Evolutionary conservation across 2,113 vertebrate species (phyloP).

Genomic region (Lota lota): DNA sequence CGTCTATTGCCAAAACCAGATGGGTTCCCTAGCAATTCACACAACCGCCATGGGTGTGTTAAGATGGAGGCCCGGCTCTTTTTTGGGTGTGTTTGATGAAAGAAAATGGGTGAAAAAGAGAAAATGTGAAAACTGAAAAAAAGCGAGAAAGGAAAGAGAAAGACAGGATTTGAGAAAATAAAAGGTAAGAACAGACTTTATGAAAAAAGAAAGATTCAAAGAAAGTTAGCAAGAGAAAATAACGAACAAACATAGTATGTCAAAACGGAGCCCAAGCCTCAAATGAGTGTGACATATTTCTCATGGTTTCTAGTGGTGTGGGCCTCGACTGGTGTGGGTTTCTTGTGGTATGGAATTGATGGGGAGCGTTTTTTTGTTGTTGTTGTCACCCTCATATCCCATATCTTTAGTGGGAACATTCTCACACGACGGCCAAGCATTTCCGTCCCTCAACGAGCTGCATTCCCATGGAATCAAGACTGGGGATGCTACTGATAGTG

Average conservation of each 20-base stretch:
- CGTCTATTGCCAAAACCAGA: constrained; percentile 49
- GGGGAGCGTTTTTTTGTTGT: background rate
- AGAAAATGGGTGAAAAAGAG: background rate
- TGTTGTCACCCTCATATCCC: constrained; percentile 19
- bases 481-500: constrained; percentile 2
- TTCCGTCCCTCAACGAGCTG: background rate
- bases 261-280: too few species aligned
- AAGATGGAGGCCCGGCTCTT: background rate
- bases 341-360: too few species aligned
- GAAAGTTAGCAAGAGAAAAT: too few species aligned
- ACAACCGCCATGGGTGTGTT: constrained; percentile 38
- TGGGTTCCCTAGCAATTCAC: constrained; percentile 42
- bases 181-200: too few species aligned
- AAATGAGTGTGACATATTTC: too few species aligned
- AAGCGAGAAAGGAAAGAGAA: background rate
- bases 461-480: constrained; percentile 16
- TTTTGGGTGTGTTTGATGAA: constrained; percentile 3
- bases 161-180: background rate
- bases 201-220: too few species aligned
- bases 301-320: too few species aligned
- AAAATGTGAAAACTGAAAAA: background rate
- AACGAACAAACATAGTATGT: too few species aligned
- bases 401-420: constrained; percentile 15
- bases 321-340: too few species aligned
- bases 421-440: background rate